A percentile compares a stretch with the other conserved stretches of the same genome.
Conservation (phyloP, 2,888 invertebrate species). For the Ophonus ardosiacus region DNA sequence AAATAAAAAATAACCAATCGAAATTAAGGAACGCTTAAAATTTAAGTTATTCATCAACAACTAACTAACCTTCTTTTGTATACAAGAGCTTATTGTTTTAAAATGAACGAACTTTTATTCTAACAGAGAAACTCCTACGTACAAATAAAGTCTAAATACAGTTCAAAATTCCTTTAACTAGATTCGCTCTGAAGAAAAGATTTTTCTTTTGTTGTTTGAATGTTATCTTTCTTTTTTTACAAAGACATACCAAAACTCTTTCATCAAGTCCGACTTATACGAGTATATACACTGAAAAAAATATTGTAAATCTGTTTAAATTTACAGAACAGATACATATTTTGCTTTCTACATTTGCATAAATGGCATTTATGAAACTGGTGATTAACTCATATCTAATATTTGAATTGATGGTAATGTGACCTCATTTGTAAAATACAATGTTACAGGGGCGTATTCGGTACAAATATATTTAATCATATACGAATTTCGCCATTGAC, state of each 20-base stretch:
- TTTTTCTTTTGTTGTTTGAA: neutral
- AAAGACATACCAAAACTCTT: neutral
- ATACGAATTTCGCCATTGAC: too few species aligned
- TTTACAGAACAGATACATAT: neutral
- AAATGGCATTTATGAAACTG: neutral
- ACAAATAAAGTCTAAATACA: neutral
- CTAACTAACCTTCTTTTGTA: too few species aligned
- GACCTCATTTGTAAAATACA: neutral
- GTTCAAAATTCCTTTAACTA: neutral
- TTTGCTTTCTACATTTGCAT: neutral
- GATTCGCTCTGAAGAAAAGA: neutral
- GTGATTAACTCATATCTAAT: neutral
- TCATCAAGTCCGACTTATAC: neutral
- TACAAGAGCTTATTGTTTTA: too few species aligned
- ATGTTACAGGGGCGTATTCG: neutral
- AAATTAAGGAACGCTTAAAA: too few species aligned
- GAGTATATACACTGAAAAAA: neutral
- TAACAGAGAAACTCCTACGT: neutral
- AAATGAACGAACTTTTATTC: neutral
- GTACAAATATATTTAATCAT: too few species aligned
- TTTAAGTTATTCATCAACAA: too few species aligned
- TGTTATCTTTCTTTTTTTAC: neutral
- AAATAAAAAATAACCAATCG: too few species aligned
- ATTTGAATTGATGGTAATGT: neutral
- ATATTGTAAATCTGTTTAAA: neutral